Base-by-base conservation (phyloP, 2,113 vertebrate species). In the Chlorocebus sabaeus region DNA sequence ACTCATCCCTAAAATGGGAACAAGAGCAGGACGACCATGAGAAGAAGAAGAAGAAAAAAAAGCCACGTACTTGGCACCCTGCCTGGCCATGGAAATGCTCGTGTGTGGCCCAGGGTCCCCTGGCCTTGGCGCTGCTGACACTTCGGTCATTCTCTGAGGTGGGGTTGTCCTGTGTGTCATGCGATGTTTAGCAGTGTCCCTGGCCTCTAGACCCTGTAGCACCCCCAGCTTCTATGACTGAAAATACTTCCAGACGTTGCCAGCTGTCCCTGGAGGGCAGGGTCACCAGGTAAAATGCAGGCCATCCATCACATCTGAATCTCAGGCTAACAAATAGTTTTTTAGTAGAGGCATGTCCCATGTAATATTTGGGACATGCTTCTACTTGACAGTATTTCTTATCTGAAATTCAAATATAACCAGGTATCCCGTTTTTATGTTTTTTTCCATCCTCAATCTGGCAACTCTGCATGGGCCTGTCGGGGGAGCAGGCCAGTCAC, bases 151-250 rank as follows among this genome's bases (percentile, higher is more conserved):
- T 11, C 38, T 30, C 6, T 5, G 23, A 0, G 32, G 35, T 3
- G 30, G 72, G 40, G 38, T 48, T 0, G 0, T 17, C 23, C 40
- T 1, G 6, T 1, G 67, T 38, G 2, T 0, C 2, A 30, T 0
- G 20, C 23, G 30, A 6, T 22, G 38, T 3, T 10, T 0, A 23
- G 48, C 23, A 9, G 68, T 23, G 13, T 1, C 73, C 61, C 64
- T 11, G 78, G 32, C 35, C 45, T 55, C 87, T 25, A 30, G 75
- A 32, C 2, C 32, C 73, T 30, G 67, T 4, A 3, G 38, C 11
- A 0, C 12, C 9, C 48, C 20, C 32, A 35, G 25, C 4, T 6
- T 27, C 17, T 68, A 43, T n/a, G 50, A 76, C 8, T 18, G 7
- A n/a, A 30, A 43, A 8, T 48, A 80, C 61, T 55, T 79, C 48